Base-by-base conservation (phyloP, 1,140 invertebrate genomes). In the Caenorhabditis briggsae region DNA sequence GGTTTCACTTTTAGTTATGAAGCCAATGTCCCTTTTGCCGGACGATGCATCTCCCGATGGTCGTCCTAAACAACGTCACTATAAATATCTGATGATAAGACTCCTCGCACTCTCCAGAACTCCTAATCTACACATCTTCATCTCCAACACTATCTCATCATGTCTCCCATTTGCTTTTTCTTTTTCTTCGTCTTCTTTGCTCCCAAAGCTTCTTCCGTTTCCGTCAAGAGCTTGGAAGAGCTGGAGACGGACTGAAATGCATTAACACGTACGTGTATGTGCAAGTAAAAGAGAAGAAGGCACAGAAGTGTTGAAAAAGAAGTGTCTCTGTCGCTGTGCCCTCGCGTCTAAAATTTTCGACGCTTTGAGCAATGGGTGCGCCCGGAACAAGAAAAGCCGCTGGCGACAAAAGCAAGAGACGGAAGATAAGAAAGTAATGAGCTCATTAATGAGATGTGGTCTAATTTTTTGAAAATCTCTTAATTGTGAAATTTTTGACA, bases 191-290 rank as follows among this genome's bases (percentile, higher is more conserved):
- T 70, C 41, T 25, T 25, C 59, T 25, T 64, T 12, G 16, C 20
- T 70, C 70, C n/a, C 46, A 46, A 33, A 50, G 70, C 70, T 78
- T 78, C 70, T 78, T 78, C 70, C 70, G 70, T 78, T 78, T 78
- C 70, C 70, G 70, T 50, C 70, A 78, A 78, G 46, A 50, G 70
- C 70, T 78, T 78, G 70, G 70, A 78, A 78, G 70, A 46, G 46
- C 46, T 46, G 12, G 46, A 20, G n/a, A n/a, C 9, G 70, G 70
- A 78, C 70, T 78, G 70, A 78, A 78, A 78, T 78, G 70, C 70
- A 78, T 78, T 78, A 78, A 78, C 70, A 78, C 70, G 70, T 78
- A 78, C 70, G 70, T 78, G 70, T 78, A 41, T 70, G 46, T 74
- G 65, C 70, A 78, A 78, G 70, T 78, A 78, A 78, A 78, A 78